Conservation (phyloP, 2,888 invertebrate species). For the Tetanocera ferruginea region DNA sequence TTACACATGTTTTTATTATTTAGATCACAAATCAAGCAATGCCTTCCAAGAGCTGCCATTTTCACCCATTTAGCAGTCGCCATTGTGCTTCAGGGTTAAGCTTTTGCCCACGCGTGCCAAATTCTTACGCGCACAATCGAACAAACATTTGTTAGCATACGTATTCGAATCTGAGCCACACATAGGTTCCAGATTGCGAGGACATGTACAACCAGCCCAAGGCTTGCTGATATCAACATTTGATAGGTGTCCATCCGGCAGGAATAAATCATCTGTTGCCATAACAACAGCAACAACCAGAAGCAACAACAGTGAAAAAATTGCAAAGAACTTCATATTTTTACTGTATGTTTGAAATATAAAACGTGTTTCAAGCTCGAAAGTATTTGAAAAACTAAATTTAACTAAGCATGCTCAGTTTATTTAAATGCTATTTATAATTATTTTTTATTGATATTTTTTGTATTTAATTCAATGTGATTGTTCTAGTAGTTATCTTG, state of each 20-base stretch:
- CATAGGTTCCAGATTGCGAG: conserved; percentile 51
- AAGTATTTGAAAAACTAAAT: conserved; percentile 2
- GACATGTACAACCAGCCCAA: conserved; percentile 47
- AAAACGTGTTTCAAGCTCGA: neutral
- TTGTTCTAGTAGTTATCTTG: neutral
- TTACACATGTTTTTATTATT: neutral
- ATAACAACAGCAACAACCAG: conserved; percentile 46
- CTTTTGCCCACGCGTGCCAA: conserved; percentile 45
- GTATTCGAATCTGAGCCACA: conserved; percentile 53
- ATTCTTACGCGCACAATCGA: conserved; percentile 52
- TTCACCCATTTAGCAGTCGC: conserved; percentile 46
- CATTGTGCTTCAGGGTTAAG: conserved; percentile 44
- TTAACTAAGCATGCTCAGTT: neutral
- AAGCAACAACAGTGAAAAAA: conserved; percentile 51
- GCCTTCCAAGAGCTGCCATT: neutral
- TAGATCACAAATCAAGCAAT: neutral
- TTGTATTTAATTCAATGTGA: neutral
- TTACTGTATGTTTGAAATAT: neutral
- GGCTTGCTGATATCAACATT: neutral
- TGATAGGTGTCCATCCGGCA: neutral
- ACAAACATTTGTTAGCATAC: conserved; percentile 58
- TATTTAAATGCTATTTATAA: conserved; percentile 3
- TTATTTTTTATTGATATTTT: neutral
- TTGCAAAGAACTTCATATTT: conserved; percentile 52
- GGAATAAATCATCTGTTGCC: conserved; percentile 29